Evolutionary conservation across 2,797 vertebrate species (phyloP).

Genomic region (Coregonus ussuriensis): DNA sequence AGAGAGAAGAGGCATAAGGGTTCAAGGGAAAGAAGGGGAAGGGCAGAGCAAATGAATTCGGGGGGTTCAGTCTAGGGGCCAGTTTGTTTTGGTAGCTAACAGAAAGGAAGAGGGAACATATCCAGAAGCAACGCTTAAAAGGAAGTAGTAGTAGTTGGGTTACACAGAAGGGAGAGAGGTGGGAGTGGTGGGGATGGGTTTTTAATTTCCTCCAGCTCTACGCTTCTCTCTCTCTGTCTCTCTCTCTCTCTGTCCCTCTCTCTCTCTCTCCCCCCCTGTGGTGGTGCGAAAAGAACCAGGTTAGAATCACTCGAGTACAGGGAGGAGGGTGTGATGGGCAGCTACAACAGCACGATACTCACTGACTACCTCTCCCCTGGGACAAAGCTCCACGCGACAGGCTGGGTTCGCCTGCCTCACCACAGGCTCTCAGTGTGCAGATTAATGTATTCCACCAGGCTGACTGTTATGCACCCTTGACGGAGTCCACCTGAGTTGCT

Average conservation of each 20-base stretch:
- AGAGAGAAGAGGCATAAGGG: not conserved
- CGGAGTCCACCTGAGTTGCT: not conserved
- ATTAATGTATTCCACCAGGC: not conserved
- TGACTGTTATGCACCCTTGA: not conserved
- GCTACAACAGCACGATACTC: not conserved
- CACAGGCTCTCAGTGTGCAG: not conserved
- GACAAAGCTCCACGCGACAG: not conserved
- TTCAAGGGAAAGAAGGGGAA: not conserved
- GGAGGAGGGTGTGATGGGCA: constrained; percentile 8
- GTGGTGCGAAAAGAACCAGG: constrained; percentile 22
- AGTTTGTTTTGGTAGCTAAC: not conserved
- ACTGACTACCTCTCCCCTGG: not conserved
- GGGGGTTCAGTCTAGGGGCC: not conserved
- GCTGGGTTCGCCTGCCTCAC: not conserved
- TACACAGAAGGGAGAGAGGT: not conserved
- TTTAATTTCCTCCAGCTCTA: not conserved
- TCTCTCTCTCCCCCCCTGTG: not conserved
- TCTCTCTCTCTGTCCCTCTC: not conserved
- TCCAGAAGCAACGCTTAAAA: too few species aligned
- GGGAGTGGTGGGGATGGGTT: not conserved
- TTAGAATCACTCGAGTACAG: constrained; percentile 29
- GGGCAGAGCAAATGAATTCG: not conserved
- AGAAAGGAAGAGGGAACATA: not conserved
- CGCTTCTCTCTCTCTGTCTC: constrained; percentile 16
- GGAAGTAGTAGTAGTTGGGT: not conserved